Base-by-base conservation (phyloP, 2,113 vertebrate genomes). In the Dipodomys merriami region DNA sequence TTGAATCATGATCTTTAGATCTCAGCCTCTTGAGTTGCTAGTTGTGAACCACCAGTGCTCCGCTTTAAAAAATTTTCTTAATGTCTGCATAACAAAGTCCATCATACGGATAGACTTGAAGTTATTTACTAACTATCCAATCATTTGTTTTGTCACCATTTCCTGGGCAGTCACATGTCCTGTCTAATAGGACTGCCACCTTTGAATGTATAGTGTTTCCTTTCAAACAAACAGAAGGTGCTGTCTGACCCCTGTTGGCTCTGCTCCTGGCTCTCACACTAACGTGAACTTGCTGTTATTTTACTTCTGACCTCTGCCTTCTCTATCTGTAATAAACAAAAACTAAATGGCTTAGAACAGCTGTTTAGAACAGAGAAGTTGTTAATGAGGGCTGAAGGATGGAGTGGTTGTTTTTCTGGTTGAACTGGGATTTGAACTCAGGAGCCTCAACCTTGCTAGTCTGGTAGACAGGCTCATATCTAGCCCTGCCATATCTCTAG, bases 141-240 rank as follows among this genome's bases (percentile, higher is more conserved):
- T 7, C 82, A 71, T 53, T 90, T 65, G 60, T 72, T 92, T 89
- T 88, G 65, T 91, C 83, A 91, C 30, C 46, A 68, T 53, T 49
- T 71, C 20, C 46, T 49, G 25, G 22, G 53, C 62, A 83, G 5
- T 65, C 30, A 29, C 13, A 0, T 79, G 68, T 93, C 87, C 49
- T 39, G 65, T 2, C 25, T 71, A 44, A 22, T 5, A 49, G 46
- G 71, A 93, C 90, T 53, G 77, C 35, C 22, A 78, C 30, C 64
- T 95, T 90, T 81, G 53, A 86, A 64, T 82, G 25, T 35, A 82
- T 18, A 69, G 46, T 57, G 13, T 68, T 94, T 88, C 89, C 79
- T 92, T 96, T 88, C 83, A 73, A 13, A 91, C n/a, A 78, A 81
- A 73, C 57, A 93, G 67, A 91, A 44, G 20, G 49, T 87, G 81